phyloP scores from a whole-genome alignment of 2,888 invertebrate species.

The Ganaspis brasiliensis region DNA sequence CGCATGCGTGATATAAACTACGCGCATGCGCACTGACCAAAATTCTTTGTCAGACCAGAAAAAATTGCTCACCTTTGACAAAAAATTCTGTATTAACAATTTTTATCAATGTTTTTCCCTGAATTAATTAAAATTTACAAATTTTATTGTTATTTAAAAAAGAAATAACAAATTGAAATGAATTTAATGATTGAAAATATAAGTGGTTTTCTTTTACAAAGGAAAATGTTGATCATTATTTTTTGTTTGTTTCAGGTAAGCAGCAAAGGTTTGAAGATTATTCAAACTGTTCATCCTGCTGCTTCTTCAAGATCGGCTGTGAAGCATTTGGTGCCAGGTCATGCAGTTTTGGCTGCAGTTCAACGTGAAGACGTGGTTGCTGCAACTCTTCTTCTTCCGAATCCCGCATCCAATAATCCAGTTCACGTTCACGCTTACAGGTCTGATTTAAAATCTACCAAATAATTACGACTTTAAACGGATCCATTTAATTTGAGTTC shows the following conservation, averaged over 20 bases:
- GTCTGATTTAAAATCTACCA: conserved; percentile 56
- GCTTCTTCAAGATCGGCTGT: conserved; percentile 84
- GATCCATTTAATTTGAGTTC: too few species aligned
- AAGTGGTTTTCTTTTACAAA: too few species aligned
- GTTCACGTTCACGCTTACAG: conserved; percentile 96
- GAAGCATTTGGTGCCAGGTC: conserved; percentile 96
- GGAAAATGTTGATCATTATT: conserved; percentile 17
- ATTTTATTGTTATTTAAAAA: too few species aligned
- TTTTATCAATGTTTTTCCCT: too few species aligned
- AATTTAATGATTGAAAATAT: too few species aligned
- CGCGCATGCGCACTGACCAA: too few species aligned
- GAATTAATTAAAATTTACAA: too few species aligned
- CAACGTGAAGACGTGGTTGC: conserved; percentile 96
- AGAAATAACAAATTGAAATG: too few species aligned
- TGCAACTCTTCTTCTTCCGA: conserved; percentile 95
- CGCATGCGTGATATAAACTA: too few species aligned
- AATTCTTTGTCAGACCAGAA: too few species aligned
- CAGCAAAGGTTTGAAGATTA: conserved; percentile 96
- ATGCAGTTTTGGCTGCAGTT: conserved; percentile 94
- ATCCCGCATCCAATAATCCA: conserved; percentile 96
- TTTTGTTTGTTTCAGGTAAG: conserved; percentile 85
- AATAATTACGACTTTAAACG: neutral
- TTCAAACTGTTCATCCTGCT: conserved; percentile 86
- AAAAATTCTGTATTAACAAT: too few species aligned
- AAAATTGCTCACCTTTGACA: too few species aligned